Percentiles rank a stretch among this genome's conserved stretches.
These are phyloP conservation scores for Drosophila helvetica DNA, from an alignment of 2,888 invertebrate species.

Conservation along the genomic window DNA sequence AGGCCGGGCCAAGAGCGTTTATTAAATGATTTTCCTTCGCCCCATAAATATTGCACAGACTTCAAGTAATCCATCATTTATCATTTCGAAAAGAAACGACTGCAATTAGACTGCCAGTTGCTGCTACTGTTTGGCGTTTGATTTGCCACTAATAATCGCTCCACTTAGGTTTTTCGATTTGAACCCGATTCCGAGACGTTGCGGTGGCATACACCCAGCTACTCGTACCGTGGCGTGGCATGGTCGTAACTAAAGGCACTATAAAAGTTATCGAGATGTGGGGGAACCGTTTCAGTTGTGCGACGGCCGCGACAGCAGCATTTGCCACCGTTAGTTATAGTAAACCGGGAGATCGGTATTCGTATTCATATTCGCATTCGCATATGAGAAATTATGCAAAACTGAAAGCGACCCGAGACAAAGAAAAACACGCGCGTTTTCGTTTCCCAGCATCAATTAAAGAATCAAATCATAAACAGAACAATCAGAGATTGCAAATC, in stretches of 20 bases:
- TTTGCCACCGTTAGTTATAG: conserved; percentile 14
- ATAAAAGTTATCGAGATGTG: conserved; percentile 55
- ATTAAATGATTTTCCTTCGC: conserved; percentile 18
- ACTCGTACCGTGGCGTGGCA: conserved; percentile 4
- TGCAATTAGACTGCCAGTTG: conserved; percentile 38
- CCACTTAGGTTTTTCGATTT: conserved; percentile 36
- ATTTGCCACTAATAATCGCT: conserved; percentile 35
- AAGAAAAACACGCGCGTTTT: conserved; percentile 13
- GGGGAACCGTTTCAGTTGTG: conserved; percentile 54
- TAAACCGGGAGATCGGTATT: neutral
- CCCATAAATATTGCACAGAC: conserved; percentile 20
- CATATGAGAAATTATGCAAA: conserved; percentile 58
- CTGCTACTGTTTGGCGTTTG: conserved; percentile 41
- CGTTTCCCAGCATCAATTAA: conserved; percentile 20
- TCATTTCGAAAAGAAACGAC: conserved; percentile 41
- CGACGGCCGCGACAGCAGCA: conserved; percentile 33
- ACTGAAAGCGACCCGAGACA: conserved; percentile 12
- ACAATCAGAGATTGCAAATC: conserved; percentile 30
- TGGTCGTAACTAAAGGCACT: conserved; percentile 24
- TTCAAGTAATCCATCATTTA: conserved; percentile 35
- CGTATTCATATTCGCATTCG: conserved; percentile 50
- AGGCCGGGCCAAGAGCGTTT: neutral
- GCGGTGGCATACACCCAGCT: conserved; percentile 4
- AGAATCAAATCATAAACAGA: conserved; percentile 17
- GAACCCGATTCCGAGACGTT: conserved; percentile 31